phyloP scores from a whole-genome alignment of 1,140 invertebrate genomes.

The Habropoda laboriosa region DNA sequence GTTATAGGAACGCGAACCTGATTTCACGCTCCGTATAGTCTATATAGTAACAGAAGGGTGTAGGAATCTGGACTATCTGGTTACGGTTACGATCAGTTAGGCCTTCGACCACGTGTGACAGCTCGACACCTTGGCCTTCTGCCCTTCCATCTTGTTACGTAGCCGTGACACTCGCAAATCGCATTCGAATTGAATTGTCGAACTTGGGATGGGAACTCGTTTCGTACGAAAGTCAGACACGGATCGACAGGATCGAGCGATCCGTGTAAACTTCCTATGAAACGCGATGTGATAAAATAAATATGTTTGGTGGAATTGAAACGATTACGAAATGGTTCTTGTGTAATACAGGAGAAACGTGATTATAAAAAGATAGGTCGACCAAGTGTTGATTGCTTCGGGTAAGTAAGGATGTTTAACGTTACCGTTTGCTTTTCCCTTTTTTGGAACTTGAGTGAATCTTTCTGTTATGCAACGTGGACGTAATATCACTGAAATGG shows the following conservation, averaged over 20 bases:
- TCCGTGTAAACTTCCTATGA: neutral
- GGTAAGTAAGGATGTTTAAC: too few species aligned
- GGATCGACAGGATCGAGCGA: neutral
- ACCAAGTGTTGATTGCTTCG: too few species aligned
- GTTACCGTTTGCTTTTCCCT: too few species aligned
- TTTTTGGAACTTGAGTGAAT: too few species aligned
- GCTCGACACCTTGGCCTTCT: constrained; percentile 65
- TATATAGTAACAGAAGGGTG: constrained; percentile 66
- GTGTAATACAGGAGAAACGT: too few species aligned
- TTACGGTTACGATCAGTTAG: constrained; percentile 66
- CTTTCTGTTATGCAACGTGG: too few species aligned
- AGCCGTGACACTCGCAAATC: constrained; percentile 40
- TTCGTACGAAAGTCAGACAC: neutral
- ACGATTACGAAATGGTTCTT: neutral
- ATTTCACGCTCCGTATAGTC: constrained; percentile 72
- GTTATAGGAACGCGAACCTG: constrained; percentile 69
- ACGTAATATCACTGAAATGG: too few species aligned
- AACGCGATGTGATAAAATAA: neutral
- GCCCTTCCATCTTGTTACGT: constrained; percentile 56
- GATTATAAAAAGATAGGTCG: too few species aligned
- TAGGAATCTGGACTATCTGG: constrained; percentile 71
- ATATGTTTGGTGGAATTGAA: neutral
- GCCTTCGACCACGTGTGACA: constrained; percentile 61
- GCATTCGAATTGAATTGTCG: constrained; percentile 46
- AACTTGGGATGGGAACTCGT: constrained; percentile 3